Evolutionary conservation across 1,140 invertebrate species (phyloP), one percentile per base, ranked within the genome.

Genomic region (Scaptomyza hsui): DNA sequence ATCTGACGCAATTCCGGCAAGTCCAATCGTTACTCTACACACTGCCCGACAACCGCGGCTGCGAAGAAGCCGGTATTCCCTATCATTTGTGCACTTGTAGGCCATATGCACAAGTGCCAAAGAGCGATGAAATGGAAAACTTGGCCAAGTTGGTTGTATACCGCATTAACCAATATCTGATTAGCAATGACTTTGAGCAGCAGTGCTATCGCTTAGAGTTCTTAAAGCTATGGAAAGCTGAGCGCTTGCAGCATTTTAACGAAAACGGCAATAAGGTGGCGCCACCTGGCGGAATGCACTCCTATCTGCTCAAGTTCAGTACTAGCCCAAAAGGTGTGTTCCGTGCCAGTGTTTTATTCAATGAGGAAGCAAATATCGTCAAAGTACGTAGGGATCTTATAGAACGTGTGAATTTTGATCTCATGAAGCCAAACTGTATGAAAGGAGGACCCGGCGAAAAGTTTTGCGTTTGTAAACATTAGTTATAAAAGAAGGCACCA

Each of bases 71-170:
- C 1, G 93, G 93, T 0, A 94, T 98, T 2, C 90, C 93, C 0
- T 92, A 94, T 13, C 95, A 96, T 75, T 97, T 95, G 94, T 97
- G 96, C 80, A 94, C 94, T 10, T 97, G 96, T 63, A 92, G 92
- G 2, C 91, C 92, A 0, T 94, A 93, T 55, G 78, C 89, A n/a
- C 67, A 90, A 0, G 62, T 92, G 16, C 53, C 79, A 0, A 81
- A 89, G 4, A 85, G 91, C 16, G 79, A 76, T 12, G 52, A 71
- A 16, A 73, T 92, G 13, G 90, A 92, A 2, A 26, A 64, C 0
- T 72, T 91, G 10, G 92, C 92, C 1, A 89, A 92, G 3, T 75
- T 89, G 48, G 79, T 92, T 1, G 75, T 94, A 0, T 75, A 81
- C 44, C 92, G 88, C 53, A 92, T 93, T 3, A 91, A 94, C 21